Base-by-base conservation (phyloP, 2,888 invertebrate genomes). In the Cecidostiba fungosa region DNA sequence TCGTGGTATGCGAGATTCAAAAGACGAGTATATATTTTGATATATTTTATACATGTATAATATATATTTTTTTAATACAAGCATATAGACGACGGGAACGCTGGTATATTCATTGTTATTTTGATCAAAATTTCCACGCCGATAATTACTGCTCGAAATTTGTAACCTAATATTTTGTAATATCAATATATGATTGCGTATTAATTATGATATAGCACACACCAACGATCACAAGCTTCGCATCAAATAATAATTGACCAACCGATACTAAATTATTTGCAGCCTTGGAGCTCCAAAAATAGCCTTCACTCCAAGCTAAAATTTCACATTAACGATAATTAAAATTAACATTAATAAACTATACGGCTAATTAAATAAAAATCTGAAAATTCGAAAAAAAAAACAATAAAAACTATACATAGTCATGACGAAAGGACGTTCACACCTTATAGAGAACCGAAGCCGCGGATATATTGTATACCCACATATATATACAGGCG, bases 361-460 rank as follows among this genome's bases (percentile, higher is more conserved):
- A 50, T 4, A 16, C 50, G 3, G 54, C 0, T 10, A 10, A 16
- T 19, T 23, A 5, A 81, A 81, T 73, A 3, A 26, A 70, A 26
- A 43, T 4, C 16, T n/a, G 10, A 50, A 23, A 36, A 80, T 43
- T 26, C 62, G 5, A 0, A 79, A 50, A n/a, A 0, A 79, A 50
- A 59, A 59, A 59, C 4, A 39, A 16, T 26, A 36, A 19, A 47
- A 77, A 16, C 29, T 26, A 74, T 8, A 43, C 32, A 79, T 69
- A 76, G 54, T 59, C 79, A 72, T 81, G 86, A 77, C 79, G 81
- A 86, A 86, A 86, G 77, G 81, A 77, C 80, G 74, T 86, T 86
- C 84, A 84, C 86, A 86, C 86, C 84, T 84, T 2, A n/a, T n/a
- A 32, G 70, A 54, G 23, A 54, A 77, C 10, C 29, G 54, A 32